These are phyloP conservation scores for Dendrocincla tyrannina DNA, from an alignment of 2,797 vertebrate genomes.

Conservation along the genomic window DNA sequence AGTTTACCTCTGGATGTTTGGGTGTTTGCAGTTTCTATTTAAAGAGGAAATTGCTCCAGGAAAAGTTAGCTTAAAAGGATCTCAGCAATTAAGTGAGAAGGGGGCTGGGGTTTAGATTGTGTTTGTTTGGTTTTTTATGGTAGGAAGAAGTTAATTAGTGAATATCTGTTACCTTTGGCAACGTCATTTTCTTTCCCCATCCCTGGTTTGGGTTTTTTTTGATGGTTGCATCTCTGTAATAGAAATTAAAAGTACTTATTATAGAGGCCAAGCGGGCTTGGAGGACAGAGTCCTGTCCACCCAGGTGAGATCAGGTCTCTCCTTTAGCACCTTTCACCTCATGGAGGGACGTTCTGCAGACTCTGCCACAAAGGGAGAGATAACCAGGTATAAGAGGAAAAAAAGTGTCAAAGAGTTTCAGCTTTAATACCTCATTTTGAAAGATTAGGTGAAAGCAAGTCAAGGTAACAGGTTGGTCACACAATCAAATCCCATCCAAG, in stretches of 20 bases:
- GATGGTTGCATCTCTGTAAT: background rate
- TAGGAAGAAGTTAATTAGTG: background rate
- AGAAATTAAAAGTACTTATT: background rate
- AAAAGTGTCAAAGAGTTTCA: background rate
- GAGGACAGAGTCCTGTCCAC: background rate
- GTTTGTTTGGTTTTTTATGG: background rate
- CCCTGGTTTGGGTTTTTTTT: background rate
- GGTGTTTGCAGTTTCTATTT: background rate
- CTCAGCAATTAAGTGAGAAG: background rate
- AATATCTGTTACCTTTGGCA: background rate
- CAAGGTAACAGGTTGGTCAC: background rate
- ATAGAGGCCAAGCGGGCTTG: background rate
- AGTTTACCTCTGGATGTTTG: background rate
- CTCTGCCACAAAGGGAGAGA: background rate
- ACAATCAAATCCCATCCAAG: background rate
- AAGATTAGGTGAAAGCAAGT: constrained; percentile 6
- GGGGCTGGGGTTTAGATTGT: rapidly evolving
- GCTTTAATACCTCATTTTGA: background rate
- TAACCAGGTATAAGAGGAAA: background rate
- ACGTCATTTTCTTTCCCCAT: background rate
- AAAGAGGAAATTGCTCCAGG: background rate
- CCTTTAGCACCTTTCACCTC: background rate
- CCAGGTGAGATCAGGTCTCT: background rate
- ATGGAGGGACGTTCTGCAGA: background rate
- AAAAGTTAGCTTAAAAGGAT: background rate